Percentiles rank a stretch among this genome's conserved stretches.
Evolutionary conservation across 2,888 invertebrate genomes (phyloP).

Genomic region (Mesodorylaimus sp.): DNA sequence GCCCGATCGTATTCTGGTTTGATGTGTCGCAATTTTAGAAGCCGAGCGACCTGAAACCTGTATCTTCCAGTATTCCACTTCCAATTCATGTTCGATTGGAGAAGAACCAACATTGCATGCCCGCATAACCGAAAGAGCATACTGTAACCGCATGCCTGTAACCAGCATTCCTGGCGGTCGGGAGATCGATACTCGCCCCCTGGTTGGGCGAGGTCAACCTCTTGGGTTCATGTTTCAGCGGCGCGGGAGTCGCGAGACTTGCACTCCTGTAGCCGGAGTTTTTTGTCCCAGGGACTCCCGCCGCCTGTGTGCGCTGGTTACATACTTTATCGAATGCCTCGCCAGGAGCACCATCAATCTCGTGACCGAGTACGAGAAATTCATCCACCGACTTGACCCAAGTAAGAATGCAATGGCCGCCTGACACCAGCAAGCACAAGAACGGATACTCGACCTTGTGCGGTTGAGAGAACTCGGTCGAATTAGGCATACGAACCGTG

Average conservation of each 20-base stretch:
- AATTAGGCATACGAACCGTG: constrained; percentile 62
- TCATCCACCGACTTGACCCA: constrained; percentile 52
- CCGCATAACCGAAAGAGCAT: too few relatives aligned
- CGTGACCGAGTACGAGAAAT: constrained; percentile 59
- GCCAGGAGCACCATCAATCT: constrained; percentile 70
- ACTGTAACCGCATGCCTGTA: too few relatives aligned
- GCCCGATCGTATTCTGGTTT: constrained; percentile 50
- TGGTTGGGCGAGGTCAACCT: too few relatives aligned
- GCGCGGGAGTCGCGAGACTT: too few relatives aligned
- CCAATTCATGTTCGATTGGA: too few relatives aligned
- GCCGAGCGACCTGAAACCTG: constrained; percentile 48
- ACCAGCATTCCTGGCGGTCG: too few relatives aligned
- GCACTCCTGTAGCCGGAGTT: too few relatives aligned
- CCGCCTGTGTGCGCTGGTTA: not conserved
- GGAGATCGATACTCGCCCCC: too few relatives aligned
- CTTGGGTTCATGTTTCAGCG: too few relatives aligned
- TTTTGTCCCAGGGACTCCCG: too few relatives aligned
- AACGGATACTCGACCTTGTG: constrained; percentile 67
- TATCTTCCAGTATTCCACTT: not conserved
- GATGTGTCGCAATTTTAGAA: constrained; percentile 55
- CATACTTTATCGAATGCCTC: constrained; percentile 74
- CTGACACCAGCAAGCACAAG: constrained; percentile 69
- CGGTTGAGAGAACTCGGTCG: too few relatives aligned
- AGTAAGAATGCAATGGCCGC: constrained; percentile 61
- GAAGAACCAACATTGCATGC: too few relatives aligned